Base-by-base conservation (phyloP, 1,140 invertebrate genomes). In the Drosophila grimshawi region DNA sequence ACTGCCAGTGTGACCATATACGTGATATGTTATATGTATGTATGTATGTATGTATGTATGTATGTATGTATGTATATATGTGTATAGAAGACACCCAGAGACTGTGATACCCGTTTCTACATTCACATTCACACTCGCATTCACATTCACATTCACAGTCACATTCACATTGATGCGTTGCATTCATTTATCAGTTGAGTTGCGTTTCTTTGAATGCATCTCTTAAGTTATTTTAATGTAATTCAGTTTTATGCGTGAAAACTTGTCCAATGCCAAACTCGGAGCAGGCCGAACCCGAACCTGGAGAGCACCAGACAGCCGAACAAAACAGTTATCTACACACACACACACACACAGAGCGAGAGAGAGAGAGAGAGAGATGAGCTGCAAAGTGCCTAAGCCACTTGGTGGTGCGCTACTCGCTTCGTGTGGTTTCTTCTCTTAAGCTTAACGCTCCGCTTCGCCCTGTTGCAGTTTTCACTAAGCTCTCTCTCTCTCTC, bases 241-340 rank as follows among this genome's bases (percentile, higher is more conserved):
- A 83, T 88, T 88, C 77, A 80, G 70, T 80, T 83, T 88, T 79
- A 80, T 86, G 85, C 83, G 85, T 88, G 80, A 88, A 86, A 86
- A 88, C 80, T 88, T 52, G 85, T 89, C 75, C 78, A 88, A 80
- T 70, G 82, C 76, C 82, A 76, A 82, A 80, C 57, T 48, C 46
- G 57, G 57, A 11, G 32, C 39, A n/a, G 48, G 7, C 46, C 46
- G 46, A 29, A 43, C 11, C 45, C 37, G 45, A 65, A 57, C 35
- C 30, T 32, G 51, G 7, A 43, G 52, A 53, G 27, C 35, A 19
- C 19, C 19, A 19, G 19, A 1, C 33, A 48, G 27, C 33, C 60
- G 33, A 53, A 49, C 53, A 64, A 73, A 61, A 41, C 19, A 63
- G 60, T 45, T 43, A 53, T 41, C 46, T 72, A 81, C 60, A 79